Evolutionary conservation across 2,113 vertebrate species (phyloP).

Genomic region (Sminthopsis crassicaudata): DNA sequence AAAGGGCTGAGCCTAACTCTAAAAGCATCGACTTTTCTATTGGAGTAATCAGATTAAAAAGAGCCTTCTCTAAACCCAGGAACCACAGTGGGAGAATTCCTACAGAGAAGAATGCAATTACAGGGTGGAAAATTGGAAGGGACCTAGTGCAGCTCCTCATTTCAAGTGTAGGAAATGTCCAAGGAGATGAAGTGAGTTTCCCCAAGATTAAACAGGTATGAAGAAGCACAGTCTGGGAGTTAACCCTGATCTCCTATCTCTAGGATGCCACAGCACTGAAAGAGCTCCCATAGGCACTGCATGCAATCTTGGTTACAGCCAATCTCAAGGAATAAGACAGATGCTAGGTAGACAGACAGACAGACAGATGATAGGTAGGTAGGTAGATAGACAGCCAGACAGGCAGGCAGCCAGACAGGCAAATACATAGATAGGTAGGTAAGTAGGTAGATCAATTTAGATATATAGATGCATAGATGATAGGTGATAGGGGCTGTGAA

Average conservation of each 20-base stretch:
- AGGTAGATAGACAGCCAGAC: neutral
- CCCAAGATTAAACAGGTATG: neutral
- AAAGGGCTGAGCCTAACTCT: neutral
- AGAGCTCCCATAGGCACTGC: neutral
- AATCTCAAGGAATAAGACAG: neutral
- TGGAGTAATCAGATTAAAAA: neutral
- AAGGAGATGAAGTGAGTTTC: conserved; percentile 23
- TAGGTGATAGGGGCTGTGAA: neutral
- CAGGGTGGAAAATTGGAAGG: neutral
- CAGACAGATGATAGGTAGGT: neutral
- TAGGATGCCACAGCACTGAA: neutral
- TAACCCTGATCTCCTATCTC: neutral
- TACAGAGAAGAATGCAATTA: neutral
- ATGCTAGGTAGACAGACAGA: neutral
- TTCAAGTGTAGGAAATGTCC: conserved; percentile 26
- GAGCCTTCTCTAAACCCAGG: neutral
- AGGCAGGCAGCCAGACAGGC: neutral
- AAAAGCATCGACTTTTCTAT: neutral
- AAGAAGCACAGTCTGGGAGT: neutral
- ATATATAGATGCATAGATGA: neutral
- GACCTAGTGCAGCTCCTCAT: neutral
- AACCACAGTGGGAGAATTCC: neutral
- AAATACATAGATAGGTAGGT: neutral
- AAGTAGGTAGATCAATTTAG: too few species aligned
- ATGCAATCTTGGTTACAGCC: neutral